Evolutionary conservation across 2,113 vertebrate genomes (phyloP), one percentile per base, ranked within the genome.

Genomic region (Dipodomys stephensi): DNA sequence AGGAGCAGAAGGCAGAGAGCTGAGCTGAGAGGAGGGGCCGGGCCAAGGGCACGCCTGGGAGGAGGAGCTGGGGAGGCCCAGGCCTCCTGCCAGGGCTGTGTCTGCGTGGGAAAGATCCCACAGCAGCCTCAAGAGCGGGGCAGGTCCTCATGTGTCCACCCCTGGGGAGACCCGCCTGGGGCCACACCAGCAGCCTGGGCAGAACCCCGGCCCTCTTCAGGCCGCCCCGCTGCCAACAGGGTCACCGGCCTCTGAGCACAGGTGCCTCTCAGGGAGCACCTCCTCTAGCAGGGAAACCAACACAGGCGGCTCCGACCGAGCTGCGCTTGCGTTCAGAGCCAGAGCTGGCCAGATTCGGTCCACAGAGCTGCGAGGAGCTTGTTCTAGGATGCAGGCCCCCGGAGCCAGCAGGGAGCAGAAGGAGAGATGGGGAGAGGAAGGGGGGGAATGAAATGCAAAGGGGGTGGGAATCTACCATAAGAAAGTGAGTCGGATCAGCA

Each of bases 401-500:
- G 0, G 2, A 84, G 64, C 46, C 92, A 71, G 44, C 30, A 28
- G 64, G 74, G 93, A 53, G 91, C 65, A 13, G 76, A 46, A 78
- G 65, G 46, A 57, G 30, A 76, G 32, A 93, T n/a, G 72, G 64
- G 62, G 46, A 86, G 28, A 7, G 62, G 25, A 69, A 74, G 23
- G 82, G 15, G 83, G 10, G 79, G 0, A 85, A 9, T 87, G 79
- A 62, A 67, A 79, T 60, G 13, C 62, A 20, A 35, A 44, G 85
- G 7, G 6, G 64, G 11, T 49, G 39, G 9, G 57, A 95, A 78
- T 83, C 79, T 85, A 72, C 88, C 93, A 78, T 77, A 95, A 95
- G 53, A 96, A 95, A 97, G 92, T 90, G 87, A 96, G 95, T 96
- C 83, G 95, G 88, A 94, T 96, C 91, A 96, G 94, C 95, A 95